Base-by-base conservation (phyloP, 2,888 invertebrate genomes). In the Drosophila longiperda region DNA sequence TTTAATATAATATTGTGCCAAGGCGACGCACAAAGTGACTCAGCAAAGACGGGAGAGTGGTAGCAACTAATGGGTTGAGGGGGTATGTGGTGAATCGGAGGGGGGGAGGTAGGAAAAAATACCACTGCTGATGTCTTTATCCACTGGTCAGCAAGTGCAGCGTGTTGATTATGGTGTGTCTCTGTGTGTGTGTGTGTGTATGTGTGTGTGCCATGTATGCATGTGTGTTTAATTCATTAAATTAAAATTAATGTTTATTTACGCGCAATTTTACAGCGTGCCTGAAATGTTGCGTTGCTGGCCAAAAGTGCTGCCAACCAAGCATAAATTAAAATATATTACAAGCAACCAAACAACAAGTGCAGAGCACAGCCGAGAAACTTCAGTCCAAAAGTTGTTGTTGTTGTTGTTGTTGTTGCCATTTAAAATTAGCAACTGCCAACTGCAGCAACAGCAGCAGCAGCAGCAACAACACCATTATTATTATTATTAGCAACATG, bases 261-360 rank as follows among this genome's bases (percentile, higher is more conserved):
- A 89, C 89, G 89, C 85, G 75, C 82, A 71, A 85, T 85, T 87
- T 89, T 89, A 73, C 82, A 82, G 75, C 75, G 69, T 75, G 83
- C 67, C 80, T 68, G 82, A 80, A 82, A 79, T 82, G 83, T 62
- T 66, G 75, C 77, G 75, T 78, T 80, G 78, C 57, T 75, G 81
- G 85, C 85, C 85, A 89, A 85, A 85, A 87, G 87, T 84, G 75
- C 89, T 73, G 89, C 84, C 89, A 89, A 77, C 80, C 48, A 42
- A 89, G 87, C 89, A 89, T 89, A 89, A 87, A 89, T 89, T 85
- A 89, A 83, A 89, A 87, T 86, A 83, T 78, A 86, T 84, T 86
- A 83, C 78, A 72, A 69, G 72, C 67, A 71, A 53, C 52, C 66
- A 15, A 59, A 38, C 60, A 72, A 26, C 53, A 62, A 54, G 54